Evolutionary conservation across 2,113 vertebrate species (phyloP).

Genomic region (Ranitomeya variabilis): DNA sequence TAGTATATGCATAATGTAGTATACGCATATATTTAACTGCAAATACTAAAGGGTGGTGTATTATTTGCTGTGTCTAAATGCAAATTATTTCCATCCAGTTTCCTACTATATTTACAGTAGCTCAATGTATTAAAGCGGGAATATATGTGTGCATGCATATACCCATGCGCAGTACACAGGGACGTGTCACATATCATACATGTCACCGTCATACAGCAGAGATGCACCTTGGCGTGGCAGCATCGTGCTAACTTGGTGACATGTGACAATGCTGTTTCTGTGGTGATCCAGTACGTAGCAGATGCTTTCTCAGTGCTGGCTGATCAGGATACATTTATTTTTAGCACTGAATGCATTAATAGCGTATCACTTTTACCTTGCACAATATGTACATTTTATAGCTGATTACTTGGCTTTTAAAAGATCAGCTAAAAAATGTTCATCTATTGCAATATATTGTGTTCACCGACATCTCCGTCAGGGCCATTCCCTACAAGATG

Average conservation of each 20-base stretch:
- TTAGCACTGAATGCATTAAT: neutral
- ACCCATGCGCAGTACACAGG: neutral
- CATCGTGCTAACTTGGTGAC: neutral
- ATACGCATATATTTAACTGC: no score
- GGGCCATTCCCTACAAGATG: neutral
- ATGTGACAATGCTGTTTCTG: constrained; percentile 23
- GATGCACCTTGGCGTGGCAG: neutral
- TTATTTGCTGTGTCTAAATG: no score
- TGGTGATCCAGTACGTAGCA: constrained; percentile 34
- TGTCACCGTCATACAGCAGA: neutral
- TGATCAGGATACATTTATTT: constrained; percentile 4
- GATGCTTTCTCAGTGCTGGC: constrained; percentile 32
- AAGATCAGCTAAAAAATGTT: neutral
- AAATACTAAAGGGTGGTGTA: no score
- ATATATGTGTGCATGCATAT: neutral
- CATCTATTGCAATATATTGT: neutral
- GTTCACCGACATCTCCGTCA: neutral
- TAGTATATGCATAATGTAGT: no score
- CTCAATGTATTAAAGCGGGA: neutral
- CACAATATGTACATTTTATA: neutral
- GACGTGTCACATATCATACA: neutral
- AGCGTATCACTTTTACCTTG: neutral
- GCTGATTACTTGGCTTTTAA: neutral
- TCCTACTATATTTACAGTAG: neutral
- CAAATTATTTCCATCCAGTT: neutral